Conservation (phyloP, 2,113 vertebrate species). For the Grammomys surdaster region DNA sequence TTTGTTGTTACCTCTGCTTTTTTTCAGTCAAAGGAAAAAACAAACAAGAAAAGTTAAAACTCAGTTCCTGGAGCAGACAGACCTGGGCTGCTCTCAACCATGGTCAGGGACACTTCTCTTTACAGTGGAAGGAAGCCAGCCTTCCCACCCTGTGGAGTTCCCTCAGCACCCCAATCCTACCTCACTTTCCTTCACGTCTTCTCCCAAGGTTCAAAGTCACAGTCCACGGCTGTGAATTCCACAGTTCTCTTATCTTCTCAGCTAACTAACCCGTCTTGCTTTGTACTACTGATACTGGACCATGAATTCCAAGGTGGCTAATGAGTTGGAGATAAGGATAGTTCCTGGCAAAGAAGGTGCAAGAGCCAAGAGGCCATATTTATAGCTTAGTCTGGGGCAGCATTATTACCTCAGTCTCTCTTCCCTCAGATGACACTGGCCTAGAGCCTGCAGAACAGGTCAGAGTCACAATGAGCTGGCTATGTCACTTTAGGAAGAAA, state of each 20-base stretch:
- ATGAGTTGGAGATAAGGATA: background rate
- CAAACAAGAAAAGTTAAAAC: background rate
- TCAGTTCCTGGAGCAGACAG: background rate
- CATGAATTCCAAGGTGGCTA: background rate
- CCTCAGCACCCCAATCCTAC: too few relatives aligned
- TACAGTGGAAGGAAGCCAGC: background rate
- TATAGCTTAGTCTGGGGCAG: background rate
- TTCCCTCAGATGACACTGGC: background rate
- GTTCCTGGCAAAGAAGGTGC: background rate
- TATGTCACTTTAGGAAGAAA: background rate
- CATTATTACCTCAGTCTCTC: background rate
- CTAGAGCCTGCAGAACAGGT: too few relatives aligned
- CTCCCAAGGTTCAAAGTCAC: background rate
- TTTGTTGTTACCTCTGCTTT: background rate
- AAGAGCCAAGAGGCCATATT: background rate
- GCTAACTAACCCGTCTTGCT: background rate
- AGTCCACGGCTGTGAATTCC: background rate
- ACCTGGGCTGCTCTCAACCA: accelerated
- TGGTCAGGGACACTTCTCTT: background rate
- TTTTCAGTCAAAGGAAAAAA: background rate
- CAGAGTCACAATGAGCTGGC: accelerated
- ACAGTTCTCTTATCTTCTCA: background rate
- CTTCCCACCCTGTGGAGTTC: background rate
- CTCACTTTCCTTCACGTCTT: background rate
- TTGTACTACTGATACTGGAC: background rate